Evolutionary conservation across 2,113 vertebrate species (phyloP).

Genomic region (Gasterosteus nipponicus): DNA sequence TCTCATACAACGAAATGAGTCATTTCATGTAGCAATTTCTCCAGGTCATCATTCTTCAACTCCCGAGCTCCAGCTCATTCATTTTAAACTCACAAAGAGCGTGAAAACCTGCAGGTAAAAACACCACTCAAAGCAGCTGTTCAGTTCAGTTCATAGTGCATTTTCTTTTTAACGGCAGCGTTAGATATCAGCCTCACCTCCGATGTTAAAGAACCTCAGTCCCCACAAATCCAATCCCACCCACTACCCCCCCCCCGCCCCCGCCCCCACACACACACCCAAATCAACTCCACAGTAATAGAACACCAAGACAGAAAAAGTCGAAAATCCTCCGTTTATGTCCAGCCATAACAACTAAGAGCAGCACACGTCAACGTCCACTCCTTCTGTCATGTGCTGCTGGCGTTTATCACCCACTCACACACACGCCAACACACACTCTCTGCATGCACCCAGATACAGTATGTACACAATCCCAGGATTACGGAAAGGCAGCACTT

Average conservation of each 20-base stretch:
- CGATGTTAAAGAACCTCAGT: constrained; percentile 1
- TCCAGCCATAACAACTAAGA: constrained; percentile 46
- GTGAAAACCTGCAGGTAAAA: constrained; percentile 16
- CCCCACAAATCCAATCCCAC: constrained; percentile 9
- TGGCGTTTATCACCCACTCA: constrained; percentile 7
- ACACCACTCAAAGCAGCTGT: constrained; percentile 23
- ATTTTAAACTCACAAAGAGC: constrained; percentile 25
- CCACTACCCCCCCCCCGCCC: constrained; percentile 21
- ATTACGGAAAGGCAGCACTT: constrained; percentile 53
- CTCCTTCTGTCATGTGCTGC: not conserved
- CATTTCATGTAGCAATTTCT: constrained; percentile 23
- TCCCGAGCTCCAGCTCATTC: constrained; percentile 2
- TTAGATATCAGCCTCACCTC: constrained; percentile 50
- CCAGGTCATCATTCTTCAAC: constrained; percentile 21
- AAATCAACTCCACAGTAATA: constrained; percentile 66
- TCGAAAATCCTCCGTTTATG: constrained; percentile 37
- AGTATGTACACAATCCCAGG: constrained; percentile 50
- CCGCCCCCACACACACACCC: not conserved
- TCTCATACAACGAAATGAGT: constrained; percentile 13
- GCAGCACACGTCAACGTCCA: constrained; percentile 11
- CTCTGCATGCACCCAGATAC: constrained; percentile 35
- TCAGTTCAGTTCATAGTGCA: constrained; percentile 43
- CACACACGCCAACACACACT: too few relatives aligned
- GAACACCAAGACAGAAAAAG: constrained; percentile 72
- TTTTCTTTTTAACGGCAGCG: constrained; percentile 39